A percentile compares a stretch with the other conserved stretches of the same genome.
Evolutionary conservation across 2,888 invertebrate species (phyloP).

Genomic region (Meiosimyza decipiens): DNA sequence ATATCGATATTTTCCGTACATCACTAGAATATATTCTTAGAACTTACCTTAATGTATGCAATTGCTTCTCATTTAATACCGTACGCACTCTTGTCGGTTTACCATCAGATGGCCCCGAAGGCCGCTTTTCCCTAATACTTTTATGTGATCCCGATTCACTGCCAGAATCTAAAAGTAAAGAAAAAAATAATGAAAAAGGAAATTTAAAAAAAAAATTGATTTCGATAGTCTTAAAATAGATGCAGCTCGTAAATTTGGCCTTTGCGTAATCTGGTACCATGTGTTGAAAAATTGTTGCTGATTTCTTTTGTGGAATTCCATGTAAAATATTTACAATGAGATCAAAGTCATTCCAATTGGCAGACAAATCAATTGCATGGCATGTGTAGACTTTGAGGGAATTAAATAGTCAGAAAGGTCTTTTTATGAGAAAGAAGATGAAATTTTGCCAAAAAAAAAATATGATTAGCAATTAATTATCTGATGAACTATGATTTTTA

Average conservation of each 20-base stretch:
- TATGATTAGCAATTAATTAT: no score
- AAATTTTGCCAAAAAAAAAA: no score
- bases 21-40: no score
- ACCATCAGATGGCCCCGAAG: slow-evolving; percentile 75
- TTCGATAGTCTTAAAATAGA: no score
- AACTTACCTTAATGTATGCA: slow-evolving; percentile 87
- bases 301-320: slow-evolving; percentile 1
- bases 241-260: no score
- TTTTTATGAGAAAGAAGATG: no score
- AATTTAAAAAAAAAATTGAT: not conserved
- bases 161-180: slow-evolving; percentile 83
- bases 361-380: no score
- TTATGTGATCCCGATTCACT: slow-evolving; percentile 92
- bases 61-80: slow-evolving; percentile 97
- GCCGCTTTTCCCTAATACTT: slow-evolving; percentile 73
- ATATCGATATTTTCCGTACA: not conserved
- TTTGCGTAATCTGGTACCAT: not conserved
- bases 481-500: no score
- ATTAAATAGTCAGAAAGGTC: no score
- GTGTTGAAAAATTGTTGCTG: slow-evolving; percentile 28
- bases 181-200: slow-evolving; percentile 26
- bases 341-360: slow-evolving; percentile 22
- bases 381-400: no score
- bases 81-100: slow-evolving; percentile 99
- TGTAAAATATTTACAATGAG: slow-evolving; percentile 7